Percentiles rank a stretch among this genome's conserved stretches.
Conservation (phyloP, 2,888 invertebrate genomes). For the Torymus texanus region DNA sequence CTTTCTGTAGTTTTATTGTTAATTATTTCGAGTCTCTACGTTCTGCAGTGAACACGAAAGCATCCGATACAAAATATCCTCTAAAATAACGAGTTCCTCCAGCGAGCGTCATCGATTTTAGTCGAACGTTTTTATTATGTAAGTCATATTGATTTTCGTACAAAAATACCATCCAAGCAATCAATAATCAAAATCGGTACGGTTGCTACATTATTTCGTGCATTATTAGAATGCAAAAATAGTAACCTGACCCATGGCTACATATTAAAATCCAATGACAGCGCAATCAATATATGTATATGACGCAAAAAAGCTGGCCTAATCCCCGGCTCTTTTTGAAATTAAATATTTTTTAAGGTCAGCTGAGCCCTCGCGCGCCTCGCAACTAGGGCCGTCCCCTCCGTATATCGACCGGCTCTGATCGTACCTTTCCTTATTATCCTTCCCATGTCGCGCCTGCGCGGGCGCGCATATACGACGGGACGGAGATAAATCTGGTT, state of each 20-base stretch:
- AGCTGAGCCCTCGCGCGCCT: neutral
- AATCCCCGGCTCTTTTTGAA: neutral
- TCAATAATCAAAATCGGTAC: too few relatives aligned
- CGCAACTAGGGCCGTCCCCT: neutral
- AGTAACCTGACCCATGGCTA: constrained; percentile 1
- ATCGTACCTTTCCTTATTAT: constrained; percentile 5
- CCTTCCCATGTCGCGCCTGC: neutral
- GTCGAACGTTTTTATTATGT: neutral
- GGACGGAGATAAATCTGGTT: constrained; percentile 12
- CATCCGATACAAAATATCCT: neutral
- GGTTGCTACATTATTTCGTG: neutral
- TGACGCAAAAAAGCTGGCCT: constrained; percentile 22
- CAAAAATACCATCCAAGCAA: too few relatives aligned
- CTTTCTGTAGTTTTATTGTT: neutral
- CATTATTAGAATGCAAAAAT: neutral
- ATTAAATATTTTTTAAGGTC: constrained; percentile 11
- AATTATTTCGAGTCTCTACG: constrained; percentile 1
- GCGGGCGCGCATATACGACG: neutral
- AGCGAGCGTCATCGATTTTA: neutral
- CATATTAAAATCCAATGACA: constrained; percentile 22
- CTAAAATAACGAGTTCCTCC: neutral
- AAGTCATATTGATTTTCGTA: neutral
- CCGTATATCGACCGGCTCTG: too few relatives aligned
- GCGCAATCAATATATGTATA: constrained; percentile 21
- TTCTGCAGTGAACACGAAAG: neutral